Evolutionary conservation across 2,797 vertebrate genomes (phyloP), one percentile per base, ranked within the genome.

Genomic region (Acanthiza pusilla): DNA sequence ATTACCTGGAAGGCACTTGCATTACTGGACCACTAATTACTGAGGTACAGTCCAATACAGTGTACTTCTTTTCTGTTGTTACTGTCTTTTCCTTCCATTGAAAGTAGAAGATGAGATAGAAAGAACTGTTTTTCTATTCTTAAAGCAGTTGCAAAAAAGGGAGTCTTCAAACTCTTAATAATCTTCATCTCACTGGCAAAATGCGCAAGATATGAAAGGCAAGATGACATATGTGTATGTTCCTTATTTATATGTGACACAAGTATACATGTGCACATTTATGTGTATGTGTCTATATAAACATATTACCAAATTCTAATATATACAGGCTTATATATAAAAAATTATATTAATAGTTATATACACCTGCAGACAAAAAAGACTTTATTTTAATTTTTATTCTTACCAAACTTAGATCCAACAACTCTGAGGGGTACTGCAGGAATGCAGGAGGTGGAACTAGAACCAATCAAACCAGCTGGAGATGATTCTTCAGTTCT

Each of bases 391-490:
- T 17, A 10, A 58, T 89, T 83, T 91, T 95, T 95, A 54, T 71
- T 70, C 51, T 45, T 57, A 1, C 7, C 45, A 97, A 79, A 96
- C 94, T 83, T 76, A 93, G 96, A 94, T 79, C 30, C 76, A 83
- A 34, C 58, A 91, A 5, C 38, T 38, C 47, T 93, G 58, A 83
- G 72, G 50, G 32, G 13, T 77, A n/a, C 42, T 74, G 23, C 70
- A 70, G 97, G 94, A 95, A 61, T 93, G 29, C 93, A 96, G 68
- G 80, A 91, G 43, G 42, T 89, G 86, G 90, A 89, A 79, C 53
- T 89, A 66, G 91, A 83, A 32, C 81, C 50, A 58, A 11, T 75
- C 75, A 67, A 18, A 94, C 51, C 53, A 72, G 43, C 75, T 97
- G 26, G 74, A 84, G 68, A 13, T 67, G 76, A 51, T 51, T 67